Base-by-base conservation (phyloP, 2,797 vertebrate genomes). In the Eutrigla gurnardus region DNA sequence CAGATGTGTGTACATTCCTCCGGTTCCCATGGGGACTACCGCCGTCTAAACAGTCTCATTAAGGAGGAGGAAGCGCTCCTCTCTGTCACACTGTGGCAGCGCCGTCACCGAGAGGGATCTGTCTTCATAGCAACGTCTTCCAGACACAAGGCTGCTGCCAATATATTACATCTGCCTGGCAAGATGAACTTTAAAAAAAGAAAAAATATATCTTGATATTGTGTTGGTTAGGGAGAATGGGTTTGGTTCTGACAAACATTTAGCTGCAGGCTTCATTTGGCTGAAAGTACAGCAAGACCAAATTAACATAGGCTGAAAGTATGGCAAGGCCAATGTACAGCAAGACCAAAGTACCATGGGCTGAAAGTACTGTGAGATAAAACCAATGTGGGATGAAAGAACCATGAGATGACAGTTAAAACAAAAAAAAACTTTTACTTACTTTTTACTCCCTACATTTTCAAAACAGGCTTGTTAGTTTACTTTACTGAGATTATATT, bases 31-130 rank as follows among this genome's bases (percentile, higher is more conserved):
- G 76, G 77, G 89, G 77, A 86, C 60, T 80, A 84, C 60, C 75
- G 46, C 5, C 7, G 13, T 80, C 85, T 82, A 80, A 87, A 86
- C 75, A 84, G 73, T 63, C 84, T 89, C 89, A 90, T 91, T 91
- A 89, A 84, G 75, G 65, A 70, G 68, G 43, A 57, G 60, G 82
- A 91, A 81, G 53, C 71, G 70, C 62, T 70, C 42, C 67, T 74
- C 64, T 73, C 70, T 87, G 62, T 82, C 67, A 70, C 57, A 72
- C 65, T 78, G 77, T 73, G 54, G 64, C 59, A 60, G 45, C 15
- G n/a, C 68, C 49, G n/a, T n/a, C 36, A 25, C 46, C 52, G 32
- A 59, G 35, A 58, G 67, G 45, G 68, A 70, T 63, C 25, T 69
- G 39, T 63, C 73, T 77, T 81, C 40, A 45, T 65, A 54, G 60